phyloP scores from a whole-genome alignment of 1,140 invertebrate species.

The Drosophila repleta region DNA sequence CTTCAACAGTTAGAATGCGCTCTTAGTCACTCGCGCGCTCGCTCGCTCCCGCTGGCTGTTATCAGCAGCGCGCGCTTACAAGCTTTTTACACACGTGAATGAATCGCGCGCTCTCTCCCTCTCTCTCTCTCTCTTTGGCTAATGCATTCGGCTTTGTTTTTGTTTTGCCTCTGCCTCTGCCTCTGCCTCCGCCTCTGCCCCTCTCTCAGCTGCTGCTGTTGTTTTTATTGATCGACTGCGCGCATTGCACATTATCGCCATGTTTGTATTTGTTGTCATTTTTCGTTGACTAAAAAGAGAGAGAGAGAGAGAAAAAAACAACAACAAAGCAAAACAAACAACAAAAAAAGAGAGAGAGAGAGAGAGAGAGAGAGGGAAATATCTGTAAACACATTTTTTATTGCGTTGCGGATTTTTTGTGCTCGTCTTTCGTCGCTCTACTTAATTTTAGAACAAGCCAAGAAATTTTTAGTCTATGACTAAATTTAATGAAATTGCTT shows the following conservation, averaged over 20 bases:
- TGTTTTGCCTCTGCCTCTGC: conserved; percentile 28
- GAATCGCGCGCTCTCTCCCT: conserved; percentile 7
- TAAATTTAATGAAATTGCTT: background rate
- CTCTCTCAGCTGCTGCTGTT: conserved; percentile 37
- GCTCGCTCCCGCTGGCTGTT: conserved; percentile 7
- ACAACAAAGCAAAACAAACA: conserved; percentile 6
- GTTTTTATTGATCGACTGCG: conserved; percentile 64
- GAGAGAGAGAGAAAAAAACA: conserved; percentile 4
- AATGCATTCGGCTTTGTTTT: conserved; percentile 50
- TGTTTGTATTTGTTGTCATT: conserved; percentile 78
- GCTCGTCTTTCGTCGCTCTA: background rate
- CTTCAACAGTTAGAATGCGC: background rate
- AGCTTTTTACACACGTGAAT: conserved; percentile 46
- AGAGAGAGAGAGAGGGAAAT: conserved; percentile 6
- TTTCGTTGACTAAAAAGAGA: conserved; percentile 48
- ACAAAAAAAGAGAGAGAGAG: background rate
- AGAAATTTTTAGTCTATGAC: background rate
- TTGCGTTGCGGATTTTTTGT: conserved; percentile 34
- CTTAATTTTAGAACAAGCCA: background rate
- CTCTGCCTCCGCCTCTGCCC: conserved; percentile 16
- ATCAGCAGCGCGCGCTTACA: conserved; percentile 37
- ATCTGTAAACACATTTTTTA: conserved; percentile 54
- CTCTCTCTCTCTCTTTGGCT: background rate
- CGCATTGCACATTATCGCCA: conserved; percentile 73
- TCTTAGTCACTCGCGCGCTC: conserved; percentile 12